These are phyloP conservation scores for Eublepharis macularius DNA, from an alignment of 2,113 vertebrate genomes.

Conservation along the genomic window DNA sequence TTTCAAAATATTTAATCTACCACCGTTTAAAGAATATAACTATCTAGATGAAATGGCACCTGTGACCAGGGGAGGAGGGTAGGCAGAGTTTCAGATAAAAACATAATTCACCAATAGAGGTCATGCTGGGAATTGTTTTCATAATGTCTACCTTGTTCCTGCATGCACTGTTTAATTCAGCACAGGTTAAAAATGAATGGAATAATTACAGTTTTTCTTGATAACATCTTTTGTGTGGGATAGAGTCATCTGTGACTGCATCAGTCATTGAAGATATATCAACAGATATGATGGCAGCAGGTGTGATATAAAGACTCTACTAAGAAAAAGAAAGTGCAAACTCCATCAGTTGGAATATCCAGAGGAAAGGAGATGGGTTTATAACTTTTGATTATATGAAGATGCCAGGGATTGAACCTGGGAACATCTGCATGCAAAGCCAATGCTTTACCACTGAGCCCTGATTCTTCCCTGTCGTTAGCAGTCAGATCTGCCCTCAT, in stretches of 20 bases:
- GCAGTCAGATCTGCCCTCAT: no score
- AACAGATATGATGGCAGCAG: neutral
- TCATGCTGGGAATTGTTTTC: neutral
- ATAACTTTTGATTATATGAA: no score
- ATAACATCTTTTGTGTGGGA: neutral
- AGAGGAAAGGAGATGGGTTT: no score
- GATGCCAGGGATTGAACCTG: no score
- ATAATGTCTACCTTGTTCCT: neutral
- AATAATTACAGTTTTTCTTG: neutral
- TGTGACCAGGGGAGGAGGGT: neutral
- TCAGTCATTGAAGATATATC: neutral
- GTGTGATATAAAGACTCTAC: neutral
- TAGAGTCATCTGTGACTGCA: neutral
- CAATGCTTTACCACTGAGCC: no score
- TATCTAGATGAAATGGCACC: neutral
- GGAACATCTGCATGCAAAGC: no score
- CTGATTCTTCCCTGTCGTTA: no score
- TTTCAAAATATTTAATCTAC: neutral
- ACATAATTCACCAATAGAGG: neutral
- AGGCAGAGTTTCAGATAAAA: neutral
- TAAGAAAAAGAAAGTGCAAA: neutral
- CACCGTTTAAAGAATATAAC: neutral
- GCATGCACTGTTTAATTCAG: neutral
- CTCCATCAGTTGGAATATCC: no score
- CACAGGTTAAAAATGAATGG: neutral